These are phyloP conservation scores for Halcyon smyrnensis DNA, from an alignment of 2,797 vertebrate species.

Conservation along the genomic window DNA sequence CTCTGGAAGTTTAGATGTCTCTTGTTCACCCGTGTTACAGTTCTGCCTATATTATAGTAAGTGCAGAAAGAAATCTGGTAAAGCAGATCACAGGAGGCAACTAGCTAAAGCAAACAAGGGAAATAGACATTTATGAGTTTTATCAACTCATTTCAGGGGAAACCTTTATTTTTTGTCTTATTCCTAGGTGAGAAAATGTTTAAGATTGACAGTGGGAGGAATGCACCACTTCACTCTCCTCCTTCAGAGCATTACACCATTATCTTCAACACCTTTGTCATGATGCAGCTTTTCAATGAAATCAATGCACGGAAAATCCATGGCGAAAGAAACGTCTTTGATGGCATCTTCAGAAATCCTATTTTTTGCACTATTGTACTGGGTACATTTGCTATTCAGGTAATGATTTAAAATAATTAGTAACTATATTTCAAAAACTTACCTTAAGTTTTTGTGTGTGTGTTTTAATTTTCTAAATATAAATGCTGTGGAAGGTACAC, in stretches of 20 bases:
- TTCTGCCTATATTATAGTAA: neutral
- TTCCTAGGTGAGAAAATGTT: slow-evolving; percentile 92
- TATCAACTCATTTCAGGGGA: neutral
- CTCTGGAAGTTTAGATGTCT: neutral
- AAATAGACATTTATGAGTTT: neutral
- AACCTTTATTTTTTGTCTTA: neutral
- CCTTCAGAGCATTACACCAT: slow-evolving; percentile 99
- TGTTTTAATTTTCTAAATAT: neutral
- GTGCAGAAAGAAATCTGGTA: neutral
- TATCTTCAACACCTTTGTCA: slow-evolving; percentile 99
- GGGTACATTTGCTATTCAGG: slow-evolving; percentile 94
- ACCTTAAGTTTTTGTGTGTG: neutral
- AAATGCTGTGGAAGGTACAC: neutral
- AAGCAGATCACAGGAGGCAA: neutral
- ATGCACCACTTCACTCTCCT: slow-evolving; percentile 93
- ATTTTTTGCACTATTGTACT: slow-evolving; percentile 98
- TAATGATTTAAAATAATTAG: slow-evolving; percentile 50
- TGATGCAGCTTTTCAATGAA: slow-evolving; percentile 99
- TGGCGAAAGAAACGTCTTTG: slow-evolving; percentile 96
- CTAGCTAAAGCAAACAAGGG: neutral
- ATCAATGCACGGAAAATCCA: slow-evolving; percentile 99
- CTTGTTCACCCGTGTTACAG: neutral
- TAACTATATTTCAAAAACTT: neutral
- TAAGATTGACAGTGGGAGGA: slow-evolving; percentile 94
- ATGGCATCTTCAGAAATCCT: slow-evolving; percentile 95